Percentiles rank a stretch among this genome's conserved stretches.
phyloP scores from a whole-genome alignment of 2,113 vertebrate genomes.

The Sebastes schlegelii region DNA sequence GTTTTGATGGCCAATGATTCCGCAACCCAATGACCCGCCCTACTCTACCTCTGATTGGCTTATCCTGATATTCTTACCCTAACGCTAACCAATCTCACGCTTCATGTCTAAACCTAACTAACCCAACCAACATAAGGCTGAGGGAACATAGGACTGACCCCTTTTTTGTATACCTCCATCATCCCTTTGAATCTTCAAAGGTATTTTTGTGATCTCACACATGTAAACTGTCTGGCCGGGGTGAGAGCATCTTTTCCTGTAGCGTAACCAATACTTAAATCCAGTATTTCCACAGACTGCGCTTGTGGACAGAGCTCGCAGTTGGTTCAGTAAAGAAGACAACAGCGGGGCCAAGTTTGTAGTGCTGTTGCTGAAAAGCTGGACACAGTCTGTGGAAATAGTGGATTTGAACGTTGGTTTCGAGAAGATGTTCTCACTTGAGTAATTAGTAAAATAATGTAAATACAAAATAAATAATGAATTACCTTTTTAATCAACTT shows the following conservation, averaged over 20 bases:
- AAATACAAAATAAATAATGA: neutral
- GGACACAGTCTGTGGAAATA: neutral
- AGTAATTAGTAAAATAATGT: constrained; percentile 1
- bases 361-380: neutral
- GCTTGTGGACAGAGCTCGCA: neutral
- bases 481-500: neutral
- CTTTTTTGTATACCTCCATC: no score
- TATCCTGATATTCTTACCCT: no score
- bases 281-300: neutral
- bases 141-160: no score
- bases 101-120: no score
- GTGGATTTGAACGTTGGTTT: neutral
- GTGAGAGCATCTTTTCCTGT: constrained; percentile 2
- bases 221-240: neutral
- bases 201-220: neutral
- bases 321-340: neutral
- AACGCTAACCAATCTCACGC: no score
- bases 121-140: no score
- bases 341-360: neutral
- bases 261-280: neutral
- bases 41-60: no score
- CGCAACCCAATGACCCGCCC: no score
- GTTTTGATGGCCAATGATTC: no score
- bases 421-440: neutral
- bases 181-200: neutral